These are phyloP conservation scores for Drymodes brunneopygia DNA, from an alignment of 2,113 vertebrate genomes.

Conservation along the genomic window DNA sequence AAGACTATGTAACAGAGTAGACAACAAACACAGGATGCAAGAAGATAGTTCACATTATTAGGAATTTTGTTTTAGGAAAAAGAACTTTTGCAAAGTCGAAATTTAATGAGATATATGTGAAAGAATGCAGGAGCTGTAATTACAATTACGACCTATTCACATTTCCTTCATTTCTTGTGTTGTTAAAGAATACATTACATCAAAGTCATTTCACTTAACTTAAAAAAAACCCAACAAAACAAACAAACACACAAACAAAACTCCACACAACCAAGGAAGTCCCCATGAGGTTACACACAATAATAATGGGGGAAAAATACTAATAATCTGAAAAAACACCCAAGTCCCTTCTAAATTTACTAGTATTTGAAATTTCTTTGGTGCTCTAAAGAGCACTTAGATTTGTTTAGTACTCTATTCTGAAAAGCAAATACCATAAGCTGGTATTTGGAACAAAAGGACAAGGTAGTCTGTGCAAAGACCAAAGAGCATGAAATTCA, in stretches of 20 bases:
- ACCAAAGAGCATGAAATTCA: background rate
- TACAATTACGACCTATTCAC: background rate
- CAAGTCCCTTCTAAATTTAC: background rate
- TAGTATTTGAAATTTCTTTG: background rate
- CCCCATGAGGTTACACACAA: background rate
- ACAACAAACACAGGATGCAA: background rate
- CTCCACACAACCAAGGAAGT: background rate
- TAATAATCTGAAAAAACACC: background rate
- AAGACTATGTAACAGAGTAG: background rate
- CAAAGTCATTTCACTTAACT: background rate
- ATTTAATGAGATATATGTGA: background rate
- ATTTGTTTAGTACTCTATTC: background rate
- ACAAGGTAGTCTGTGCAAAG: background rate
- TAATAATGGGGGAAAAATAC: background rate
- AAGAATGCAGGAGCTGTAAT: background rate
- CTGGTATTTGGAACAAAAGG: background rate
- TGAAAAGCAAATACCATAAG: background rate
- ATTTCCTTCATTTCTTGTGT: background rate
- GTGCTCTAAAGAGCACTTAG: background rate
- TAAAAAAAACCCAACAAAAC: background rate
- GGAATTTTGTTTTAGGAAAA: background rate
- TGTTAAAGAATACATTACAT: background rate
- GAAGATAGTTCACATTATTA: background rate
- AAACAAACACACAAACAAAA: background rate
- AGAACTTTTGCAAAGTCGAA: background rate